A percentile compares a stretch with the other conserved stretches of the same genome.
Evolutionary conservation across 1,140 invertebrate genomes (phyloP).

Genomic region (Leptinotarsa undecemlineata): DNA sequence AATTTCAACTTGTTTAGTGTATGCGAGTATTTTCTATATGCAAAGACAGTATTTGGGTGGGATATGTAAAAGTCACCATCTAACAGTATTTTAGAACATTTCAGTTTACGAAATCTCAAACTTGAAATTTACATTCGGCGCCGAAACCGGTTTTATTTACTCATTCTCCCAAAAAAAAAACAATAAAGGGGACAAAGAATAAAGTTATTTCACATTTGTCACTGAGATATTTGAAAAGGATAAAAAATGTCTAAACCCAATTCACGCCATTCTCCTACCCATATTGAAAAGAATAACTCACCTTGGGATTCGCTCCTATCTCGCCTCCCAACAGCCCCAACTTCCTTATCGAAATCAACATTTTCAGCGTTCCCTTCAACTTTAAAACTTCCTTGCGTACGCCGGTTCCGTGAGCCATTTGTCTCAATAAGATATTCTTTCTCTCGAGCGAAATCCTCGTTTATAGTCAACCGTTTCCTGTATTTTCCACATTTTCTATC

Average conservation of each 20-base stretch:
- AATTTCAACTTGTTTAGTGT: too few species aligned
- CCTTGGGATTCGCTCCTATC: background rate
- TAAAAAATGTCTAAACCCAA: background rate
- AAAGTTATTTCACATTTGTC: too few species aligned
- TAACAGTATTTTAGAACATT: too few species aligned
- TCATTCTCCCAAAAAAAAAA: too few species aligned
- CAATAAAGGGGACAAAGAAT: too few species aligned
- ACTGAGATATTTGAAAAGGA: too few species aligned
- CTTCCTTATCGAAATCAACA: slow-evolving; percentile 9
- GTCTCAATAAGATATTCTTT: slow-evolving; percentile 26
- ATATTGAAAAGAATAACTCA: slow-evolving; percentile 15
- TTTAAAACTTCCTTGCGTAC: slow-evolving; percentile 17
- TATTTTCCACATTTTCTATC: slow-evolving; percentile 15
- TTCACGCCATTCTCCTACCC: background rate
- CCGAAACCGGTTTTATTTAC: too few species aligned
- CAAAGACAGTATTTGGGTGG: too few species aligned
- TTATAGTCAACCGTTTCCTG: slow-evolving; percentile 19
- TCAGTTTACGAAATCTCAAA: too few species aligned
- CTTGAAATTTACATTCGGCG: too few species aligned
- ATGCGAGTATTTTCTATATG: too few species aligned
- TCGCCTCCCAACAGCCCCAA: background rate
- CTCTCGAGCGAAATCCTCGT: slow-evolving; percentile 23
- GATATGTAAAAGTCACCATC: too few species aligned
- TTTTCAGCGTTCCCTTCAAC: background rate
- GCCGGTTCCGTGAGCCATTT: slow-evolving; percentile 5